phyloP scores from a whole-genome alignment of 2,888 invertebrate species.

The Volucella bombylans region DNA sequence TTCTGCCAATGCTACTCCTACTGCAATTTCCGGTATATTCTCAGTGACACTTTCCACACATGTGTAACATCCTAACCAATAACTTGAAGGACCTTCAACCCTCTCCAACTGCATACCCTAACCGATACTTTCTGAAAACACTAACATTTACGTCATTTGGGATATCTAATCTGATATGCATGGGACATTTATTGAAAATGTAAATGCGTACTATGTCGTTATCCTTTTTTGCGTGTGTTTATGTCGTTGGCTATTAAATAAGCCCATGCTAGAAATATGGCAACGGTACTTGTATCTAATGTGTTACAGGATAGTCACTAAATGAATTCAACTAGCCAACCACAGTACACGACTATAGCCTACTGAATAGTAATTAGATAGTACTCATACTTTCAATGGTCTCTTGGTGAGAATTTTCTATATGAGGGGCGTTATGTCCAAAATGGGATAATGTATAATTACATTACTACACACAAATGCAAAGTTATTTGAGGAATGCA shows the following conservation, averaged over 20 bases:
- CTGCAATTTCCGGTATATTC: constrained; percentile 54
- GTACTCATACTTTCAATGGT: constrained; percentile 19
- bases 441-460: constrained; percentile 59
- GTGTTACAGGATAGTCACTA: constrained; percentile 22
- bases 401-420: background rate
- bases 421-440: constrained; percentile 11
- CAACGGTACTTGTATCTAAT: constrained; percentile 25
- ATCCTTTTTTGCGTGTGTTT: constrained; percentile 42
- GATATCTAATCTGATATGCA: constrained; percentile 65
- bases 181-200: constrained; percentile 70
- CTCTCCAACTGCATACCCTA: background rate
- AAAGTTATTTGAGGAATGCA: constrained; percentile 16
- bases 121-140: constrained; percentile 13
- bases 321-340: constrained; percentile 19
- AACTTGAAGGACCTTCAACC: background rate
- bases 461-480: constrained; percentile 46
- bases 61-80: constrained; percentile 20
- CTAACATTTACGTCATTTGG: constrained; percentile 46
- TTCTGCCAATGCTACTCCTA: background rate
- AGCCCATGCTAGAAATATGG: constrained; percentile 18
- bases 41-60: constrained; percentile 59
- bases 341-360: background rate
- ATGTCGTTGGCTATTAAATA: constrained; percentile 62
- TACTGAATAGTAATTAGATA: constrained; percentile 57
- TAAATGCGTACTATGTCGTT: constrained; percentile 49